Percentiles rank a stretch among this genome's conserved stretches.
These are phyloP conservation scores for Pachliopta kotzebuea DNA, from an alignment of 2,888 invertebrate genomes.

Conservation along the genomic window DNA sequence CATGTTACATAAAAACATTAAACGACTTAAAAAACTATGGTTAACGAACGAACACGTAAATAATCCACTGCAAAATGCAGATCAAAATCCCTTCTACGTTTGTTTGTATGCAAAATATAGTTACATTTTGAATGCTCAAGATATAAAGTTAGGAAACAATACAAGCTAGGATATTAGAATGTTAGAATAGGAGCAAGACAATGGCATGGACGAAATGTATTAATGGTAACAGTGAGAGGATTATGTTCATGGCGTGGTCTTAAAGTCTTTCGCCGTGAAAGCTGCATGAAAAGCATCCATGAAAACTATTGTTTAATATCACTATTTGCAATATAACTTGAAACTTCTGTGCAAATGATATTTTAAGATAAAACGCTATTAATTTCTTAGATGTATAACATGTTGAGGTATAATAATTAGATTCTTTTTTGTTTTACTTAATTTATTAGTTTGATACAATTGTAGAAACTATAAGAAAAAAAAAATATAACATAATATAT, in stretches of 20 bases:
- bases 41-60: too few species aligned
- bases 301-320: constrained; percentile 7
- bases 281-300: constrained; percentile 7
- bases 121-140: neutral
- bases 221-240: constrained; percentile 15
- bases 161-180: neutral
- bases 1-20: too few species aligned
- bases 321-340: neutral
- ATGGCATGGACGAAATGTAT: constrained; percentile 5
- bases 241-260: constrained; percentile 15
- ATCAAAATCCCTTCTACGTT: neutral
- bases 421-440: too few species aligned
- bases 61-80: too few species aligned
- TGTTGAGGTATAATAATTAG: too few species aligned
- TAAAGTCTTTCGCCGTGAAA: constrained; percentile 11
- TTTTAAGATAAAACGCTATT: too few species aligned
- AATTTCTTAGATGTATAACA: too few species aligned
- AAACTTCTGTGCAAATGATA: neutral
- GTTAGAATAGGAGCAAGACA: constrained; percentile 12
- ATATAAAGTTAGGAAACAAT: constrained; percentile 3
- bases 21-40: too few species aligned
- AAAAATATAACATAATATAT: too few species aligned
- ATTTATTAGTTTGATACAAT: too few species aligned
- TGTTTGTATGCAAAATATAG: neutral
- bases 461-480: too few species aligned